phyloP scores from a whole-genome alignment of 2,888 invertebrate species.

The Leptopilina myrica region DNA sequence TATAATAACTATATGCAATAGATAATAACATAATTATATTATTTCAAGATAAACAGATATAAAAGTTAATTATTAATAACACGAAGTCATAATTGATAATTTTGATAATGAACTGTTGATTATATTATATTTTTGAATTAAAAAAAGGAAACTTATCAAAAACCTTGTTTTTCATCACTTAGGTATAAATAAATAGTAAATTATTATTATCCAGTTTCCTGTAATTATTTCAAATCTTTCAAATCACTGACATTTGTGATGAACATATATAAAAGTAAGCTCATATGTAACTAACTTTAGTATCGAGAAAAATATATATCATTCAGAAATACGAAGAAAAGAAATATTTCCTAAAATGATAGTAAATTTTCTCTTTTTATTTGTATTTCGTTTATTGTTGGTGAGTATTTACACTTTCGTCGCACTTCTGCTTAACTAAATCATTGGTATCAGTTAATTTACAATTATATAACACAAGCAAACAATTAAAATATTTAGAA shows the following conservation, averaged over 20 bases:
- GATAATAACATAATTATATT: too few species aligned
- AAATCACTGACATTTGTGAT: background rate
- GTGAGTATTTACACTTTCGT: background rate
- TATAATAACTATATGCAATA: too few species aligned
- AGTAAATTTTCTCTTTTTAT: background rate
- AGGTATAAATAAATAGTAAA: background rate
- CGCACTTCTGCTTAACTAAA: too few species aligned
- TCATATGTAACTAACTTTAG: background rate
- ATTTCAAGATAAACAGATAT: too few species aligned
- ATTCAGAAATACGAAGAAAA: background rate
- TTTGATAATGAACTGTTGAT: background rate
- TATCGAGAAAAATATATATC: background rate
- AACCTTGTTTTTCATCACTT: slow-evolving; percentile 8
- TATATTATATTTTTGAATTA: background rate
- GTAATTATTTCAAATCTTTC: slow-evolving; percentile 7
- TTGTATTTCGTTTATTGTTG: background rate
- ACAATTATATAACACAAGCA: too few species aligned
- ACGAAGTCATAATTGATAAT: background rate
- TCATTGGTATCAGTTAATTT: too few species aligned
- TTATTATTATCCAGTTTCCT: slow-evolving; percentile 17
- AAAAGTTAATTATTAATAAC: too few species aligned
- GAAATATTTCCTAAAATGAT: background rate
- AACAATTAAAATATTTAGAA: too few species aligned
- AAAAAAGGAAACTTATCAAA: slow-evolving; percentile 8
- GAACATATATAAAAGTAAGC: background rate